Evolutionary conservation across 2,797 vertebrate species (phyloP).

Genomic region (Neopelma chrysocephalum): DNA sequence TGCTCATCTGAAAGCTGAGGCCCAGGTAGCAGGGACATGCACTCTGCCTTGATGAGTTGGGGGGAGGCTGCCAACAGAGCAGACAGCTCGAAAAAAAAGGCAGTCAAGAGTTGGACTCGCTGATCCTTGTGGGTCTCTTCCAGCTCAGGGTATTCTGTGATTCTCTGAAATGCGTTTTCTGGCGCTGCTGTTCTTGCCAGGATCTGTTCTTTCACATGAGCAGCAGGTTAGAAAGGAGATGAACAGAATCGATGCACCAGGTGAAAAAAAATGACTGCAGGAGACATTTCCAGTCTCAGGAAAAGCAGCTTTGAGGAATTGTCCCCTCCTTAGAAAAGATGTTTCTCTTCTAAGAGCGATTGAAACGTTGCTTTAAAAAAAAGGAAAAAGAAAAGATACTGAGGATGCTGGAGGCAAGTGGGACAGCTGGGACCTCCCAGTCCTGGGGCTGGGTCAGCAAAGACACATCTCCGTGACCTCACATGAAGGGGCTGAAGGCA

Average conservation of each 20-base stretch:
- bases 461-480: too few species aligned
- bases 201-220: neutral
- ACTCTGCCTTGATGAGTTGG: neutral
- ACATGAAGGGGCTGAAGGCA: neutral
- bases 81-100: neutral
- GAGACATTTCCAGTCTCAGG: neutral
- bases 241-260: neutral
- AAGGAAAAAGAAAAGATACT: neutral
- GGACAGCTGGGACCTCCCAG: neutral
- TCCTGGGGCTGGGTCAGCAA: fast-evolving
- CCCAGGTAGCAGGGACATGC: neutral
- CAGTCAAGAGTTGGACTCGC: neutral
- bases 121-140: neutral
- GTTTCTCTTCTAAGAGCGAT: neutral
- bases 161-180: neutral
- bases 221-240: neutral
- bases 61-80: neutral
- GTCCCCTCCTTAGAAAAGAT: neutral
- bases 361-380: neutral
- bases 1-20: neutral
- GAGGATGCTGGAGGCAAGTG: neutral
- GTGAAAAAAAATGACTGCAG: neutral
- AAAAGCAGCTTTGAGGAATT: neutral
- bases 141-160: neutral
- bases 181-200: neutral